Evolutionary conservation across 2,797 vertebrate species (phyloP), one percentile per base, ranked within the genome.

Genomic region (Podarcis lilfordi): DNA sequence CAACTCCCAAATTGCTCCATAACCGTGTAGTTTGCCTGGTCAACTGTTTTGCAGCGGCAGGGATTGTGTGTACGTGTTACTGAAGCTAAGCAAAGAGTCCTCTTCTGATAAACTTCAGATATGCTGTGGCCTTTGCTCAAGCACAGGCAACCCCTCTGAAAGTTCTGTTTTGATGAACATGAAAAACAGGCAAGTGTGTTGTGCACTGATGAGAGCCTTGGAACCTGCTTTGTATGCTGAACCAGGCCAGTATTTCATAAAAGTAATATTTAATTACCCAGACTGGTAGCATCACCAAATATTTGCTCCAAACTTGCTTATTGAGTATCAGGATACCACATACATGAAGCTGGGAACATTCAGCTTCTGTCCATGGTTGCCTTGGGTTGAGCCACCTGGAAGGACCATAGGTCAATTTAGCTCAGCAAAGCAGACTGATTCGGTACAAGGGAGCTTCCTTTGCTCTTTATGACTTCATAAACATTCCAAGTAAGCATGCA

Each of bases 31-130:
- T 43, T 75, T 87, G 59, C 43, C 27, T 15, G 69, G 37, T 45
- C 45, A 74, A 82, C 23, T 43, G 4, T 75, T 87, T 81, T 74
- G 32, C 69, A 64, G 29, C 13, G 11, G 55, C 5, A 23, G 55
- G 21, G 37, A 87, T 82, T 82, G 40, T 64, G 19, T 76, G 61
- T 64, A 45, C 40, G 37, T 64, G 29, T 29, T 40, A 75, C 55
- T 45, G 66, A 82, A 82, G 71, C 66, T 66, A 76, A 75, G 79
- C 37, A 43, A 32, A 81, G 80, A 66, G 43, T 66, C 69, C 27
- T 21, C 71, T 87, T 87, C 71, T 82, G 86, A 87, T 82, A 87
- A 87, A 75, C 29, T 17, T 59, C 50, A 87, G 79, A 82, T 82
- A 87, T n/a, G 80, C 86, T 40, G 40, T 75, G 80, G 71, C 80